phyloP scores from a whole-genome alignment of 2,113 vertebrate genomes.

The Xiphophorus hellerii region DNA sequence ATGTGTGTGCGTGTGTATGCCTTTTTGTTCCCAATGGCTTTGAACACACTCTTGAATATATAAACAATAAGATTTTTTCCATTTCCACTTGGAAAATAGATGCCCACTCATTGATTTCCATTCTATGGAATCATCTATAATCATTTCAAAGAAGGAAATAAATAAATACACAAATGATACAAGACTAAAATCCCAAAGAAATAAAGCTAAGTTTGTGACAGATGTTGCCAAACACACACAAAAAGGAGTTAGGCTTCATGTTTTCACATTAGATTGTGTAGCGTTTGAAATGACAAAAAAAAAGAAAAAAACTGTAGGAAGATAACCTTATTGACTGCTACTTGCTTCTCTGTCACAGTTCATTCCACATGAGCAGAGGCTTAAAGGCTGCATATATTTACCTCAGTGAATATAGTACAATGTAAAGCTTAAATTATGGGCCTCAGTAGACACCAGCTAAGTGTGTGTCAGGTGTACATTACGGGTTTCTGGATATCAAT shows the following conservation, averaged over 20 bases:
- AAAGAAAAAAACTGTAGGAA: not conserved
- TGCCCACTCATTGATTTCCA: not conserved
- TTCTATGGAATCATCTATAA: not conserved
- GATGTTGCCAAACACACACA: not conserved
- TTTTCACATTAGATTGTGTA: not conserved
- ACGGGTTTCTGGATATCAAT: not conserved
- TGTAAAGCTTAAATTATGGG: not conserved
- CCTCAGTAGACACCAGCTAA: not conserved
- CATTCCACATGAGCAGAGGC: not conserved
- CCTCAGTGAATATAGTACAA: not conserved
- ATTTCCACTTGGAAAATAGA: not conserved
- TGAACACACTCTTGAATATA: slow-evolving; percentile 7
- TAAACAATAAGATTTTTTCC: not conserved
- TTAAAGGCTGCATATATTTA: not conserved
- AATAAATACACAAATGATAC: not conserved
- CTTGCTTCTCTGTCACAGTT: not conserved
- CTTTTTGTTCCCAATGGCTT: slow-evolving; percentile 3
- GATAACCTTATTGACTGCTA: not conserved
- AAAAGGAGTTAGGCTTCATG: not conserved
- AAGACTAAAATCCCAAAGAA: not conserved
- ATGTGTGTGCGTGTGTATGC: not conserved
- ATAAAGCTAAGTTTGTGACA: not conserved
- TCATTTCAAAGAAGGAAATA: not conserved
- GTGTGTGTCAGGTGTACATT: no score
- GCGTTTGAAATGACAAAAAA: not conserved